Percentiles rank a stretch among this genome's conserved stretches.
Conservation (phyloP, 1,140 invertebrate species). For the Bilobella aurantiaca region DNA sequence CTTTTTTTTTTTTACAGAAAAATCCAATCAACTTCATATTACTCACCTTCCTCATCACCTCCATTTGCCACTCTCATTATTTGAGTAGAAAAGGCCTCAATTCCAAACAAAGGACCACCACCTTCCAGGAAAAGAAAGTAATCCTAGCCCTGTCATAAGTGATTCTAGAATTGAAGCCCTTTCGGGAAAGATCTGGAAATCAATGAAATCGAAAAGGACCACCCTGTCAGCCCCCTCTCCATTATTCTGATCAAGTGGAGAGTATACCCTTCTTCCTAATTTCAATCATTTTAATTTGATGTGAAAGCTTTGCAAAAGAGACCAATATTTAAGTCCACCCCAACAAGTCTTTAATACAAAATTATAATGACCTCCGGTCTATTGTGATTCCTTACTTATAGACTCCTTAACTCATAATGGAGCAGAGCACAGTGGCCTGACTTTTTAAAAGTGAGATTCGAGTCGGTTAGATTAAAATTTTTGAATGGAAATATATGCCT, state of each 20-base stretch:
- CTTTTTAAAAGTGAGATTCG: too few species aligned
- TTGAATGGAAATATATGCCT: too few species aligned
- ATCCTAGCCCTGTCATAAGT: not conserved
- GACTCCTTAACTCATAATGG: too few species aligned
- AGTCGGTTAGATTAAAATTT: too few species aligned
- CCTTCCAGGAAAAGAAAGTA: not conserved
- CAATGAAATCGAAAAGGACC: not conserved
- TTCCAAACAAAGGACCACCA: not conserved
- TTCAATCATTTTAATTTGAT: slow-evolving; percentile 2
- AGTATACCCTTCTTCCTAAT: not conserved
- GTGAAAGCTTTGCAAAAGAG: slow-evolving; percentile 4
- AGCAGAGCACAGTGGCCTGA: too few species aligned
- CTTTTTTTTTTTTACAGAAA: not conserved
- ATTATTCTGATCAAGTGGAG: not conserved
- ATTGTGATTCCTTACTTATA: too few species aligned
- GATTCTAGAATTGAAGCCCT: not conserved
- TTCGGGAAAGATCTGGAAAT: not conserved
- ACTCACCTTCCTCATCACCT: slow-evolving; percentile 4
- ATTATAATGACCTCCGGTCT: not conserved
- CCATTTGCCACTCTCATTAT: not conserved
- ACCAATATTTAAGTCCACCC: not conserved
- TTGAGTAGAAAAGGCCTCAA: not conserved
- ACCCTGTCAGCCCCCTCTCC: not conserved
- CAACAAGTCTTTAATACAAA: not conserved
- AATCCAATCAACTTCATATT: slow-evolving; percentile 1